Base-by-base conservation (phyloP, 2,797 vertebrate species). In the Epinephelus coioides region DNA sequence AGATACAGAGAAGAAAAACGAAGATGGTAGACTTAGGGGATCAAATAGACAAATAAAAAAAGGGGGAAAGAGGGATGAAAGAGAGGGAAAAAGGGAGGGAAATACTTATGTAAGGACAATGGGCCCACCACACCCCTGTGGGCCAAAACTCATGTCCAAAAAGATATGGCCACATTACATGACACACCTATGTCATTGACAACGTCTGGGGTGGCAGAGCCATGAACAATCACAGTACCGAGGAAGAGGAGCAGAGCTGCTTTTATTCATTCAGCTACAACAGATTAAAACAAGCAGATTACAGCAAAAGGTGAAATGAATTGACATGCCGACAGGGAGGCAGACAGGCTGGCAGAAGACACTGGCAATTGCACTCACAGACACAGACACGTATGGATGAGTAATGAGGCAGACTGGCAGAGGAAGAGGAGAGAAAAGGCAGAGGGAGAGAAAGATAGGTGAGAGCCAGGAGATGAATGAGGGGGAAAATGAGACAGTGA, bases 51-150 rank as follows among this genome's bases (percentile, higher is more conserved):
- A 54, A 6, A 66, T 19, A 67, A 18, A 78, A 0, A 10, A 23
- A 12, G 3, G 9, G 12, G 18, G 27, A 38, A 74, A 57, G 25
- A 6, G 5, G 51, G 12, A 12, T n/a, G 53, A 30, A 19, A 69
- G 51, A 40, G 18, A 60, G 2, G 49, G 11, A 23, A n/a, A 46
- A 12, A 21, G 12, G 5, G 6, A 46, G 62, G 47, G 2, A 46
- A 76, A 73, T 66, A 83, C 57, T 79, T 87, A 47, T 54, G 27
- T 40, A 64, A 77, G 54, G 64, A 81, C 85, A 88, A 81, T 79
- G 18, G 69, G 62, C 78, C 57, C 64, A 88, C 82, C 90, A 89
- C 91, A 92, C 91, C 91, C 88, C 60, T 79, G n/a, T 75, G 61
- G 57, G 67, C 66, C 77, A 67, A 53, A 86, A 86, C 78, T 51